Conservation (phyloP, 2,888 invertebrate species). For the Camponotus fellah region DNA sequence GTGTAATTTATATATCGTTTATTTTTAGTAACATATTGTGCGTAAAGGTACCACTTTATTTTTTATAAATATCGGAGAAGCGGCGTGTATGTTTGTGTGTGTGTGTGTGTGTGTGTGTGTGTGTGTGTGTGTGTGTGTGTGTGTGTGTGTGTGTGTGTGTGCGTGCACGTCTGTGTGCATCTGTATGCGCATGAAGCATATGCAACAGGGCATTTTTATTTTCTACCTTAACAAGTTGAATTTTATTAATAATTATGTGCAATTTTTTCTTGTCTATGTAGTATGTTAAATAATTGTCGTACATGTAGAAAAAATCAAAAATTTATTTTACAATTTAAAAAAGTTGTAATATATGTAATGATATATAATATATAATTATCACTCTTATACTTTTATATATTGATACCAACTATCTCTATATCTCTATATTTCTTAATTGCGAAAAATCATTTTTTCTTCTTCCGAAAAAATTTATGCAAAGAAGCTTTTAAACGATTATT, state of each 20-base stretch:
- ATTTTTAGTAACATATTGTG: constrained; percentile 1
- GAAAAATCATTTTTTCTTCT: not conserved
- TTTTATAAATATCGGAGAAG: not conserved
- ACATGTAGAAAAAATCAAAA: not conserved
- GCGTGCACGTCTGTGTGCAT: too few species aligned
- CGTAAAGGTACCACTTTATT: not conserved
- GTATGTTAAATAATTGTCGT: not conserved
- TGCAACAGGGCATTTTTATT: not conserved
- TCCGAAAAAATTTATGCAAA: not conserved
- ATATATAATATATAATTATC: not conserved
- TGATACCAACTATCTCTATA: not conserved
- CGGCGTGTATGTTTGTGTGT: not conserved
- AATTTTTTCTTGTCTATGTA: not conserved
- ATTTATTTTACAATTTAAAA: constrained; percentile 12
- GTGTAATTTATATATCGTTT: not conserved
- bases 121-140: too few species aligned
- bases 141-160: too few species aligned
- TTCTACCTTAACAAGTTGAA: not conserved
- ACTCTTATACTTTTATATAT: not conserved
- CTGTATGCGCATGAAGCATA: not conserved
- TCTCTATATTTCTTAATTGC: not conserved
- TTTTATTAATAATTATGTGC: constrained; percentile 1
- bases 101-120: too few species aligned
- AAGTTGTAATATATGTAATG: not conserved
- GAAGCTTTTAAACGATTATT: not conserved